Percentiles rank a stretch among this genome's conserved stretches.
Evolutionary conservation across 2,888 invertebrate species (phyloP).

Genomic region (Portevinia maculata): DNA sequence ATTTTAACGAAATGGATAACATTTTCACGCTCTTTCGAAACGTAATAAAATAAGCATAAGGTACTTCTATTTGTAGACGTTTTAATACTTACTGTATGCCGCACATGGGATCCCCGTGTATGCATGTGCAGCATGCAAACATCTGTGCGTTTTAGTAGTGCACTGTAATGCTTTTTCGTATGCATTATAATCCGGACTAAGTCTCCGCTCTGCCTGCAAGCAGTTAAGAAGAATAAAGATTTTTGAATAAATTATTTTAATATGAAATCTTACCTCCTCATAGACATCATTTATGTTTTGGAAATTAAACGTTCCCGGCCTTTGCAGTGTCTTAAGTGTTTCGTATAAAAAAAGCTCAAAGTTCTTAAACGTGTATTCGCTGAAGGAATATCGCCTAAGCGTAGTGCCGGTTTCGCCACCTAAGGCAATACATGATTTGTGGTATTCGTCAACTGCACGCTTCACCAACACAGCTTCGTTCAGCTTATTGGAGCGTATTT

Average conservation of each 20-base stretch:
- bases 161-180: conserved; percentile 91
- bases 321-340: conserved; percentile 90
- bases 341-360: conserved; percentile 96
- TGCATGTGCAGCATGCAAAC: conserved; percentile 95
- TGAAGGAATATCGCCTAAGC: conserved; percentile 86
- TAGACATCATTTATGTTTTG: conserved; percentile 86
- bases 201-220: conserved; percentile 82
- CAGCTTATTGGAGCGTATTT: conserved; percentile 94
- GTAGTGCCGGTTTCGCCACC: conserved; percentile 83
- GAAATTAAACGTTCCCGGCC: conserved; percentile 86
- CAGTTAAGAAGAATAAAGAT: conserved; percentile 50
- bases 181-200: conserved; percentile 83
- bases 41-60: not conserved
- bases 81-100: conserved; percentile 89
- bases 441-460: conserved; percentile 92
- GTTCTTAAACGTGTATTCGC: conserved; percentile 88
- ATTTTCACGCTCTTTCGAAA: not conserved
- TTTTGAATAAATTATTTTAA: not conserved
- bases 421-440: conserved; percentile 88
- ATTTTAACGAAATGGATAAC: conserved; percentile 5
- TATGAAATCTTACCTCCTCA: conserved; percentile 84
- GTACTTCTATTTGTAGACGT: not conserved
- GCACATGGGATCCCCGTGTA: conserved; percentile 93
- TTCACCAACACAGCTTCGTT: conserved; percentile 95
- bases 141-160: conserved; percentile 93